Evolutionary conservation across 2,888 invertebrate species (phyloP), one percentile per base, ranked within the genome.

Genomic region (Zaprionus lineosus): DNA sequence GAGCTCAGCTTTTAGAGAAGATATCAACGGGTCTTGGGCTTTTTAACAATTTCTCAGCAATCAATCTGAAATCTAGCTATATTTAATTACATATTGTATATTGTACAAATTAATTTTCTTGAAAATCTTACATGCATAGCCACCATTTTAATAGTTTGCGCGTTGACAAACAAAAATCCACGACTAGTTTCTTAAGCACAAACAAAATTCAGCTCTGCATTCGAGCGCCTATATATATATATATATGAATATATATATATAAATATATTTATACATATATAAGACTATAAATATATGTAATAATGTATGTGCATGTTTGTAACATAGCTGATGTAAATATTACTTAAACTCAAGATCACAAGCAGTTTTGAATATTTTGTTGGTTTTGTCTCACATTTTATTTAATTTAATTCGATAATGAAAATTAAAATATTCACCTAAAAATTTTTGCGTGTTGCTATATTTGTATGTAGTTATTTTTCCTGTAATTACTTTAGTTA

Each of bases 351-450:
- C 64, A 75, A 85, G 76, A 81, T 81, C 79, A 85, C 84, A 83
- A 81, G 75, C 86, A 67, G 75, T 81, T 85, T 51, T 56, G 26
- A 34, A 29, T 50, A 59, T 53, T 28, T 43, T 58, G 6, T 48
- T 65, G 39, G 29, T 50, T 47, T 57, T 57, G 44, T 43, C 60
- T 73, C 51, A 60, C 56, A 60, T 56, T 69, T 69, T 73, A 67
- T 73, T 71, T 26, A 63, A 63, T 74, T 59, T 63, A 61, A 55
- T 57, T 71, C 41, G 71, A 70, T 60, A 69, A 60, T 50, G 60
- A 63, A 62, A 70, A 51, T 53, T 19, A 65, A 82, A 77, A 57
- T 71, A 83, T 85, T 85, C 79, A 85, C 72, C 84, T 85, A 85
- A 44, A 58, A 79, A 64, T 83, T 78, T 77, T 26, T 53, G 12